Percentiles rank a stretch among this genome's conserved stretches.
These are phyloP conservation scores for Hemichromis elongatus DNA, from an alignment of 2,113 vertebrate species.

Conservation along the genomic window DNA sequence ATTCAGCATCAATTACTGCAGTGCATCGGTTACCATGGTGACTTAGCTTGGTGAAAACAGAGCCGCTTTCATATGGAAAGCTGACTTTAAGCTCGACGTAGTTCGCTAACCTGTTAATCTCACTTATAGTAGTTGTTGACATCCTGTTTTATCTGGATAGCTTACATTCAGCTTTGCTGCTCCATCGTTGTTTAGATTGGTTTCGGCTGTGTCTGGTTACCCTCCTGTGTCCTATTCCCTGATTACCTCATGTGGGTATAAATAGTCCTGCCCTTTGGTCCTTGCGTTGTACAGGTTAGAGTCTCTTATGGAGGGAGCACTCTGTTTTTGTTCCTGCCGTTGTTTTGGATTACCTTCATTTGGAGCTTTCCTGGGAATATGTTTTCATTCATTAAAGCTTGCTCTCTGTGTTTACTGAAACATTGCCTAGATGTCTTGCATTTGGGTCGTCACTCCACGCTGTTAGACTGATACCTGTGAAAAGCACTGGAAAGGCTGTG, in stretches of 20 bases:
- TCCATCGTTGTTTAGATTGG: background rate
- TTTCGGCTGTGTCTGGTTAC: background rate
- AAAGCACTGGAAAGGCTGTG: background rate
- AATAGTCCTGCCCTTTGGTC: background rate
- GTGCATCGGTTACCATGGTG: background rate
- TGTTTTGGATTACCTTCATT: background rate
- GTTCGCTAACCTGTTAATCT: background rate
- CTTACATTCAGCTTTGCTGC: background rate
- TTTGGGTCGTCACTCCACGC: background rate
- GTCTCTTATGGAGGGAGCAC: fast-evolving
- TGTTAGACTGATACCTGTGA: background rate
- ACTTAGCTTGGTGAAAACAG: background rate
- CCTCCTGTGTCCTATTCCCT: background rate
- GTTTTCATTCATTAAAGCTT: background rate
- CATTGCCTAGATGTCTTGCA: background rate
- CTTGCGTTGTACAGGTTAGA: background rate
- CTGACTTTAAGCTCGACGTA: background rate
- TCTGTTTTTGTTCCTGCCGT: background rate
- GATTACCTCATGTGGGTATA: background rate
- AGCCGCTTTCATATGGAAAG: background rate
- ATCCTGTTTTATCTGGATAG: background rate
- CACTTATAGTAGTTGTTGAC: background rate
- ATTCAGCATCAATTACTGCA: fast-evolving
- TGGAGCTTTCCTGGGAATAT: background rate
- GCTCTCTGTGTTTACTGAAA: background rate